Conservation (phyloP, 2,888 invertebrate species). For the Marasmarcha lunaedactyla region DNA sequence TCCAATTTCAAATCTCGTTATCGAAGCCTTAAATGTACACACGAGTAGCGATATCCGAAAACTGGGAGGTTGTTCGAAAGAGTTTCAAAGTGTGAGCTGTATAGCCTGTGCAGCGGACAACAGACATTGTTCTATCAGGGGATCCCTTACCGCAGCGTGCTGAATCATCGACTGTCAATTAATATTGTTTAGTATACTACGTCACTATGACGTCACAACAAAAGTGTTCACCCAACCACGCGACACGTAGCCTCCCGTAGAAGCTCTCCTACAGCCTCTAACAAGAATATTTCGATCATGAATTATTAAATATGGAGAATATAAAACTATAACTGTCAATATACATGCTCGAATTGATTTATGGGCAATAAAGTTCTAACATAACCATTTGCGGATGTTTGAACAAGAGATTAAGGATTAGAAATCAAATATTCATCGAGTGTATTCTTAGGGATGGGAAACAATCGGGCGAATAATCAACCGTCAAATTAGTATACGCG, state of each 20-base stretch:
- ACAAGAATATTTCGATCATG: constrained; percentile 32
- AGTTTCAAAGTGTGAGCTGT: too few species aligned
- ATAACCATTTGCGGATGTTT: constrained; percentile 15
- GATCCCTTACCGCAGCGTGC: constrained; percentile 23
- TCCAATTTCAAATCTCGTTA: constrained; percentile 62
- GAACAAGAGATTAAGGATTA: constrained; percentile 1
- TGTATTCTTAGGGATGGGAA: constrained; percentile 38
- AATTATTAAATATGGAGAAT: constrained; percentile 31
- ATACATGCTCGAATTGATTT: constrained; percentile 34
- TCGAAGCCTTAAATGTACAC: constrained; percentile 30
- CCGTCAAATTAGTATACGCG: constrained; percentile 60
- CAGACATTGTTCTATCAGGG: constrained; percentile 46
- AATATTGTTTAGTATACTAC: constrained; percentile 51
- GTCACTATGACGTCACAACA: too few species aligned
- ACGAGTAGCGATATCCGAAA: constrained; percentile 21
- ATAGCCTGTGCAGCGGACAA: constrained; percentile 19
- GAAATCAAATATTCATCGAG: constrained; percentile 4
- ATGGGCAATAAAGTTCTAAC: constrained; percentile 27
- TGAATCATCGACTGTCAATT: constrained; percentile 55
- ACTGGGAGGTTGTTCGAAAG: constrained; percentile 1
- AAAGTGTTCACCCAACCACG: too few species aligned
- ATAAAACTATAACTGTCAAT: constrained; percentile 29
- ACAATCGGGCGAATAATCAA: constrained; percentile 46
- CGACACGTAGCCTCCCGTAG: too few species aligned
- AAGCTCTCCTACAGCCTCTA: constrained; percentile 12